A percentile compares a stretch with the other conserved stretches of the same genome.
These are phyloP conservation scores for Sapajus apella DNA, from an alignment of 2,113 vertebrate species.

Conservation along the genomic window DNA sequence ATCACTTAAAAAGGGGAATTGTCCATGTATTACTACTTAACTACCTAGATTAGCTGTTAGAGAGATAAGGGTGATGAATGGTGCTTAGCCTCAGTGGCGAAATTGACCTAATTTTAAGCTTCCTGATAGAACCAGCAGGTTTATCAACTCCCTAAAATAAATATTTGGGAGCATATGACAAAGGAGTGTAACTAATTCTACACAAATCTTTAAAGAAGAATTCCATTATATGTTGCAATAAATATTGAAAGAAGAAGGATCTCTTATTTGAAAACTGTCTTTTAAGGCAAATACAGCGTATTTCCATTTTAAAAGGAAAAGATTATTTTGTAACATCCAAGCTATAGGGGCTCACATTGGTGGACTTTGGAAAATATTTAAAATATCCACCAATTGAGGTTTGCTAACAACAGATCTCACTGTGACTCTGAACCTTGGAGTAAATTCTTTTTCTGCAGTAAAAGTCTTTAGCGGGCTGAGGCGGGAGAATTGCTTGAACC, in stretches of 20 bases:
- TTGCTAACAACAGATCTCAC: not conserved
- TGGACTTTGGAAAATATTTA: constrained; percentile 20
- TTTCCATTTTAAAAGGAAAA: constrained; percentile 23
- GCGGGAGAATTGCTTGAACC: no score
- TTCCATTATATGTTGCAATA: constrained; percentile 35
- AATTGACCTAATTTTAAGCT: constrained; percentile 64
- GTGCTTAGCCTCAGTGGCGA: constrained; percentile 59
- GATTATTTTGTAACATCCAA: constrained; percentile 33
- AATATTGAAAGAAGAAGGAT: constrained; percentile 44
- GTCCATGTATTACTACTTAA: constrained; percentile 41
- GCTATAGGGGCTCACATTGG: not conserved
- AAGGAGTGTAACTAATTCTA: constrained; percentile 47
- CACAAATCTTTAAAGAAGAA: constrained; percentile 29
- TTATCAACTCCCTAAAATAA: constrained; percentile 67
- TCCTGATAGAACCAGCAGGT: constrained; percentile 27
- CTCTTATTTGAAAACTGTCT: constrained; percentile 35
- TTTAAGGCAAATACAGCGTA: not conserved
- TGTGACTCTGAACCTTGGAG: not conserved
- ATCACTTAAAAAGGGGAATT: constrained; percentile 52
- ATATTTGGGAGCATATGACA: constrained; percentile 62
- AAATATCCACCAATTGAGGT: not conserved
- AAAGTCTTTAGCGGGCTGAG: not conserved
- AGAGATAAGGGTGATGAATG: constrained; percentile 66
- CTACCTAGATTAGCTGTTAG: constrained; percentile 49
- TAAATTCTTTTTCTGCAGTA: constrained; percentile 33